Base-by-base conservation (phyloP, 2,797 vertebrate species). In the Darevskia nairensis region DNA sequence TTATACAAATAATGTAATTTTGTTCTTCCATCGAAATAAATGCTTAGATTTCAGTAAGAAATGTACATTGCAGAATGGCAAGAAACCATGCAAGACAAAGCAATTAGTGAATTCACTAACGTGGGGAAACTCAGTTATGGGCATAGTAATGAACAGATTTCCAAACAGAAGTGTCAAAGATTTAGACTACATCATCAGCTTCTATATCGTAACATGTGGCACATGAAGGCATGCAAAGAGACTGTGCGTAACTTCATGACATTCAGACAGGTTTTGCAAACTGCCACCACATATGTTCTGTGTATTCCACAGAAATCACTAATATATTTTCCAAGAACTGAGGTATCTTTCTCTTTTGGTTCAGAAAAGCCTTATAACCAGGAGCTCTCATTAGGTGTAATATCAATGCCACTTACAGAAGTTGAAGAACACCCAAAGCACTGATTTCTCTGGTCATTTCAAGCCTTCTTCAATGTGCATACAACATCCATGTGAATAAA, bases 161-260 rank as follows among this genome's bases (percentile, higher is more conserved):
- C 93, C 93, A 97, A 96, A 96, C 96, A 96, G 90, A 95, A 96
- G 89, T 92, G 95, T 94, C 94, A 96, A 96, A 97, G 92, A 95
- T 79, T 94, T 91, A 75, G 96, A 96, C 96, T 95, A 95, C 44
- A 95, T 96, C 95, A 96, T 90, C 96, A 95, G 95, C 86, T 92
- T 89, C 90, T 87, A 79, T 89, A 90, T 94, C 92, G 84, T 85
- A 94, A 87, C 95, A 95, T 95, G 93, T 95, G 95, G 89, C 94
- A 89, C 89, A 88, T 93, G 95, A 95, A 94, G 95, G 89, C 19
- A 87, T 91, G 90, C 89, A 82, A 64, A 92, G 89, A 95, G 90
- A 94, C 93, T 93, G 91, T 93, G 88, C 93, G 86, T 17, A 90
- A 80, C 50, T 41, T 87, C 80, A 11, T 87, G 92, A 87, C 91